These are phyloP conservation scores for Nothoprocta pentlandii DNA, from an alignment of 2,113 vertebrate genomes.

Conservation along the genomic window DNA sequence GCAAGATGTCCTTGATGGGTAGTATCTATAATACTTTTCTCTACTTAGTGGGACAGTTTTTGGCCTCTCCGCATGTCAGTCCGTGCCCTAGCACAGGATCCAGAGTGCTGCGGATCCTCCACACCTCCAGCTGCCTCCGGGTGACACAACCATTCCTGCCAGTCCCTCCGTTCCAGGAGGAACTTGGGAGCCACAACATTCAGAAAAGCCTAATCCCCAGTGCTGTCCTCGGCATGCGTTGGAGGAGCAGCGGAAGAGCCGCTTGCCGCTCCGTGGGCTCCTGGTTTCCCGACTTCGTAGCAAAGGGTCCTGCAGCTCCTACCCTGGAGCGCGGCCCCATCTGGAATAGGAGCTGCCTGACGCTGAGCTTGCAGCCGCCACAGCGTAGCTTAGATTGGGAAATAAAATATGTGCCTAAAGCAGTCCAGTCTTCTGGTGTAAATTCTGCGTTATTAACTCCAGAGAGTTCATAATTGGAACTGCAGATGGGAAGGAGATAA, in stretches of 20 bases:
- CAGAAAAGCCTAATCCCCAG: not conserved
- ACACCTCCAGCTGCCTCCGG: fast-evolving
- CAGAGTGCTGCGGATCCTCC: not conserved
- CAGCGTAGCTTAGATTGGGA: not conserved
- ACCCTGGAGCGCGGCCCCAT: fast-evolving
- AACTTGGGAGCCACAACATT: fast-evolving
- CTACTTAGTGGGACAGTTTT: fast-evolving
- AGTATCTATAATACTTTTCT: not conserved
- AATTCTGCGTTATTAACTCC: not conserved
- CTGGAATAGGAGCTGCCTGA: not conserved
- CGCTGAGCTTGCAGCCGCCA: fast-evolving
- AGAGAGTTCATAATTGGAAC: not conserved
- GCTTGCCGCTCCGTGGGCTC: not conserved
- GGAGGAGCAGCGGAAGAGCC: not conserved
- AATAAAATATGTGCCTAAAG: not conserved
- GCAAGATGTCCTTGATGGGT: not conserved
- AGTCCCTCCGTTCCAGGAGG: not conserved
- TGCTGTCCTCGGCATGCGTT: not conserved
- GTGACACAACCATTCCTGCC: not conserved
- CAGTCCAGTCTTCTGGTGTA: not conserved
- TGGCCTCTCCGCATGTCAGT: fast-evolving
- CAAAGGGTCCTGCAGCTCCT: not conserved
- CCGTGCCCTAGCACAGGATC: not conserved
- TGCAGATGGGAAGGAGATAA: not conserved
- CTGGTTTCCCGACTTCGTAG: not conserved